phyloP scores from a whole-genome alignment of 2,888 invertebrate species.

The Laspeyria flexula region DNA sequence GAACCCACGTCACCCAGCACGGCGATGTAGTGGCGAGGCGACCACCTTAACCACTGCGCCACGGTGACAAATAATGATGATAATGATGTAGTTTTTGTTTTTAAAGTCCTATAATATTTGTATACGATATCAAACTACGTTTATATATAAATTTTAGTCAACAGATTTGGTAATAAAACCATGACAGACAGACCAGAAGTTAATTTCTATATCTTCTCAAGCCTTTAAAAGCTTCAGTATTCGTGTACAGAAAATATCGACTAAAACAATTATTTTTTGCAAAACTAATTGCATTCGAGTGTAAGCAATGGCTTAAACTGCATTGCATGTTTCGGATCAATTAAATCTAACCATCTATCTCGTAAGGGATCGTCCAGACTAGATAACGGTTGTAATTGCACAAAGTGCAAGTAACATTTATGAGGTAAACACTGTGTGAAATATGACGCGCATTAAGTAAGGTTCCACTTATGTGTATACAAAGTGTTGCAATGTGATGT shows the following conservation, averaged over 20 bases:
- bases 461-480: slow-evolving; percentile 8
- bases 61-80: too few species aligned
- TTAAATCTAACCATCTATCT: not conserved
- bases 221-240: too few species aligned
- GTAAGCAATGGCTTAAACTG: not conserved
- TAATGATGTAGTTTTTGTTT: too few species aligned
- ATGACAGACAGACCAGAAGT: too few species aligned
- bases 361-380: slow-evolving; percentile 1
- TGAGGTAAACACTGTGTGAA: slow-evolving; percentile 16
- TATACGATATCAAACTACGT: too few species aligned
- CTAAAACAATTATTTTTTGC: not conserved
- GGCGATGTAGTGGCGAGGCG: too few species aligned
- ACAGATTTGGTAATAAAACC: too few species aligned
- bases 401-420: slow-evolving; percentile 9
- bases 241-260: not conserved
- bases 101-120: too few species aligned
- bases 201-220: too few species aligned
- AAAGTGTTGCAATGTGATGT: slow-evolving; percentile 13
- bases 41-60: too few species aligned
- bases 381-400: slow-evolving; percentile 4
- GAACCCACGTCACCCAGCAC: too few species aligned
- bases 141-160: too few species aligned
- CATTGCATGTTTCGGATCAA: not conserved
- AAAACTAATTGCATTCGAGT: not conserved
- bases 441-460: slow-evolving; percentile 14